These are phyloP conservation scores for Pocillopora verrucosa DNA, from an alignment of 64 coral and sea anemone species.

Conservation along the genomic window DNA sequence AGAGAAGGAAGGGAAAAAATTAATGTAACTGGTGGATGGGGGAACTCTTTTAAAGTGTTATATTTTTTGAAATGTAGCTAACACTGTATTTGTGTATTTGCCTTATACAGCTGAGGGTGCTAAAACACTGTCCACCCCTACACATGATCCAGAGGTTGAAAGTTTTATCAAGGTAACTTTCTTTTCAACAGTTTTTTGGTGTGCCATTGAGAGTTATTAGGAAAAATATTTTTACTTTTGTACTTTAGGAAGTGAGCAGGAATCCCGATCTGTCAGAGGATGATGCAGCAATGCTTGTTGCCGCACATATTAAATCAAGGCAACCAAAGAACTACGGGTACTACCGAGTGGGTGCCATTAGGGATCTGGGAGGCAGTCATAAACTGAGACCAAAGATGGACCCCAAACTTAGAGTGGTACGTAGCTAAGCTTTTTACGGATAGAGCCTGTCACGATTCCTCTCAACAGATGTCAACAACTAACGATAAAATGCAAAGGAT, in stretches of 20 bases:
- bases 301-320: constrained; percentile 85
- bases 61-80: not conserved
- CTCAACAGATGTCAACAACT: too few species aligned
- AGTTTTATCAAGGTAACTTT: constrained; percentile 36
- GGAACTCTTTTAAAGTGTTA: too few species aligned
- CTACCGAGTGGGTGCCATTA: constrained; percentile 86
- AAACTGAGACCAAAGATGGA: constrained; percentile 94
- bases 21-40: too few species aligned
- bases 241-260: constrained; percentile 82
- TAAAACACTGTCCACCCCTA: constrained; percentile 4
- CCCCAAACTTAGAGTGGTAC: constrained; percentile 81
- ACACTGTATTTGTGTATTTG: not conserved
- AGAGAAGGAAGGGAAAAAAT: too few species aligned
- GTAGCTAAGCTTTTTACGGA: not conserved
- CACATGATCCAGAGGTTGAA: constrained; percentile 40
- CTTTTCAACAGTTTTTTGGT: too few species aligned
- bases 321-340: constrained; percentile 98
- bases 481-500: too few species aligned
- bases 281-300: constrained; percentile 89
- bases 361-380: constrained; percentile 83
- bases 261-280: constrained; percentile 79
- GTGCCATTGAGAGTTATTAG: too few species aligned
- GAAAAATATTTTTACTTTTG: not conserved
- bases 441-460: not conserved
- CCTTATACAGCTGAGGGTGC: constrained; percentile 32